Evolutionary conservation across 1,140 invertebrate species (phyloP).

Genomic region (Ectropis grisescens): DNA sequence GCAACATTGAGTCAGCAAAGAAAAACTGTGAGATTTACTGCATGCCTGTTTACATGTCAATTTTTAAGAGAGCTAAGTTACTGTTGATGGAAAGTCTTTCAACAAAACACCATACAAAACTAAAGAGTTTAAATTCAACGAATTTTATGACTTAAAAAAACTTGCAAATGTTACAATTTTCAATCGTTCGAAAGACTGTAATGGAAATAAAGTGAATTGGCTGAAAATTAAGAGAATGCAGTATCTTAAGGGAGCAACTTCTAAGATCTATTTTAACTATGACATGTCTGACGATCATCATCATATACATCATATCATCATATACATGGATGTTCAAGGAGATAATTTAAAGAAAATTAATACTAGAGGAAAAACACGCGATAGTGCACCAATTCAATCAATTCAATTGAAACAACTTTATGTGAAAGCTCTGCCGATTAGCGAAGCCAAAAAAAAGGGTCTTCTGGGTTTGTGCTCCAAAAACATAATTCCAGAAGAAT

Average conservation of each 20-base stretch:
- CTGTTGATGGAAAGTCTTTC: neutral
- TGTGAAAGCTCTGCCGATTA: neutral
- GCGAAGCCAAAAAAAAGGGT: neutral
- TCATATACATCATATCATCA: neutral
- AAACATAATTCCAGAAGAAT: neutral
- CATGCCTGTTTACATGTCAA: neutral
- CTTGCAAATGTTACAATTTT: neutral
- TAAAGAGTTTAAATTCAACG: neutral
- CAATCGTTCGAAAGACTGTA: neutral
- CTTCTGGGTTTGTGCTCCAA: neutral
- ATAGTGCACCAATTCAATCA: neutral
- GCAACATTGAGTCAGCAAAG: constrained; percentile 5
- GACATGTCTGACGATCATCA: neutral
- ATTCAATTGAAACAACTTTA: neutral
- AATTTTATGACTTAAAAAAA: neutral
- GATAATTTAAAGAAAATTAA: neutral
- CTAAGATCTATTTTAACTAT: neutral
- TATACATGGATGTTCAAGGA: neutral
- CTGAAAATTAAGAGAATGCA: neutral
- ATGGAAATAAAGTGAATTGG: neutral
- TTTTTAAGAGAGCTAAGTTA: neutral
- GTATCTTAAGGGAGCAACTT: neutral
- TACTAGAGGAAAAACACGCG: neutral
- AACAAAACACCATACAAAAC: neutral
- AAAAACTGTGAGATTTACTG: constrained; percentile 3